Evolutionary conservation across 2,113 vertebrate species (phyloP), one percentile per base, ranked within the genome.

Genomic region (Tragelaphus imberbis): DNA sequence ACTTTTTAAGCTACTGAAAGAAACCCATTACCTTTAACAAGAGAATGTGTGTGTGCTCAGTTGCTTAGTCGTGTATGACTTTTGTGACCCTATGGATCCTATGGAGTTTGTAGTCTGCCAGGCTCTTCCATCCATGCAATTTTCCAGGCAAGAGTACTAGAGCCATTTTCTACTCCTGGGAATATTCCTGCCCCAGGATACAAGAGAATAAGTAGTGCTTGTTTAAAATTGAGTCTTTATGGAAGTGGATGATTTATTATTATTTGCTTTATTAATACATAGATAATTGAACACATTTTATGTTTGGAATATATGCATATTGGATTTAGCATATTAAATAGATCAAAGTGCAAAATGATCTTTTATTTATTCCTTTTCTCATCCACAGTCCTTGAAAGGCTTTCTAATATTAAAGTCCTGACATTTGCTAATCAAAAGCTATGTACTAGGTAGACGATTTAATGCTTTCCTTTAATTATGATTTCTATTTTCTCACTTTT

Each of bases 401-500:
- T 93, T 84, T 94, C 84, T 3, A 44, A 12, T 63, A 85, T 55
- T 86, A 19, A 90, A 25, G 0, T 88, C 1, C 25, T 55, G 16
- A 3, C 3, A 88, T 59, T 14, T 0, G 27, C 10, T 98, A 90
- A 92, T 84, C 27, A 40, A 79, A 68, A 96, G 65, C 36, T 51
- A 82, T 91, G 27, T 3, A 58, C 5, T 51, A 61, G 6, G 15
- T 92, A 94, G 23, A 85, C 33, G 2, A 96, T 88, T 56, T 91
- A 95, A 27, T 56, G 3, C 91, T 93, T 36, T 12, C n/a, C 59
- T 97, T 98, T 98, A 44, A 92, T 86, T 88, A 91, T 91, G 84
- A 97, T 65, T 95, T 9, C 71, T 97, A n/a, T 95, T 88, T 98
- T 97, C 95, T 84, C 90, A 85, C 89, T 98, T 98, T 97, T 79